A percentile compares a stretch with the other conserved stretches of the same genome.
Evolutionary conservation across 1,140 invertebrate species (phyloP).

Genomic region (Leptestheria dahalacensis): DNA sequence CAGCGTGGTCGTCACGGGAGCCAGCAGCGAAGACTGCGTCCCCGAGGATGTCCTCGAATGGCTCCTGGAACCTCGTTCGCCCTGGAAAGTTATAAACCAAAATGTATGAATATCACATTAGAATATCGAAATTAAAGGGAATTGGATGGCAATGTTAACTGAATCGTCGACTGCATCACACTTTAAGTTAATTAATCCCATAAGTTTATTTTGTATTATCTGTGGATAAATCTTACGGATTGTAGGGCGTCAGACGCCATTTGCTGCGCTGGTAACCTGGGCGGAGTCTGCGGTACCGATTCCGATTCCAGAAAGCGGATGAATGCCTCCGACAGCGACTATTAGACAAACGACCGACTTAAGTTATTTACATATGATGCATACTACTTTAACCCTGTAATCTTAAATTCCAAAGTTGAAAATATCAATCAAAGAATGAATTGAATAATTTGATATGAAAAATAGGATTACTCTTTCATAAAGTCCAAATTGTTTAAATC

Average conservation of each 20-base stretch:
- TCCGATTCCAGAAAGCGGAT: conserved; percentile 76
- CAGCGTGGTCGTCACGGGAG: not conserved
- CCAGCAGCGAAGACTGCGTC: not conserved
- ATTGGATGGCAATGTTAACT: no score
- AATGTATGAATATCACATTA: not conserved
- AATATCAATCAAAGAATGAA: conserved; percentile 10
- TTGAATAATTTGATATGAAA: conserved; percentile 17
- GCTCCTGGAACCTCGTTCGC: not conserved
- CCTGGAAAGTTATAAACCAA: not conserved
- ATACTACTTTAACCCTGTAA: no score
- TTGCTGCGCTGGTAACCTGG: conserved; percentile 13
- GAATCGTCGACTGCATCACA: no score
- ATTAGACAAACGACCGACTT: no score
- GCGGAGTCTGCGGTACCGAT: conserved; percentile 45
- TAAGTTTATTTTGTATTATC: no score
- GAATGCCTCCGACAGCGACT: conserved; percentile 69
- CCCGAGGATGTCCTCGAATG: not conserved
- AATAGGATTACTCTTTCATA: not conserved
- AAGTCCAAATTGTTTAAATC: not conserved
- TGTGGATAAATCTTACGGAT: no score
- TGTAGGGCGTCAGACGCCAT: conserved; percentile 7
- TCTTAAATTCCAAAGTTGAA: no score
- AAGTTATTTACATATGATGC: no score
- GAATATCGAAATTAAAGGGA: not conserved
- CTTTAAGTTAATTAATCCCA: no score